These are phyloP conservation scores for Whitmania pigra DNA, from an alignment of 1,140 invertebrate species.

Conservation along the genomic window DNA sequence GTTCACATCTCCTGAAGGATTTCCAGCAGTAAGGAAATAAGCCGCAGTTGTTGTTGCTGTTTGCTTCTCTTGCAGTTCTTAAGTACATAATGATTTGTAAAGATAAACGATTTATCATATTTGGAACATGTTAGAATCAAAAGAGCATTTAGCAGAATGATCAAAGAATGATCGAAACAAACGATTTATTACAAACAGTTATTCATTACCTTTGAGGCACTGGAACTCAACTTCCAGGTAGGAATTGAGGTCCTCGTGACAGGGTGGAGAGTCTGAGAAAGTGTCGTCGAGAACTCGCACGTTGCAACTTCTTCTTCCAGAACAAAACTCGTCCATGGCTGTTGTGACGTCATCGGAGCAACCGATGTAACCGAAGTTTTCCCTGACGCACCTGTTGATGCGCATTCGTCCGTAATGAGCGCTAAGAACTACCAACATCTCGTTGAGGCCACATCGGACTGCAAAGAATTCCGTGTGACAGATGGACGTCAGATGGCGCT, in stretches of 20 bases:
- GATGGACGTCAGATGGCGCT: neutral
- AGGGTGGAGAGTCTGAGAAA: slow-evolving; percentile 13
- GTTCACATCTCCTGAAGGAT: too few species aligned
- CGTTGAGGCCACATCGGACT: slow-evolving; percentile 7
- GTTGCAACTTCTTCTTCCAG: slow-evolving; percentile 19
- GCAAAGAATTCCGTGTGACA: slow-evolving; percentile 13
- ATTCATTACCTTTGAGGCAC: slow-evolving; percentile 21
- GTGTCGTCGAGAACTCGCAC: slow-evolving; percentile 21
- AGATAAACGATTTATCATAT: too few species aligned
- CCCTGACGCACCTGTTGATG: slow-evolving; percentile 17
- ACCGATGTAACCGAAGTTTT: slow-evolving; percentile 24
- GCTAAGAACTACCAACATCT: neutral
- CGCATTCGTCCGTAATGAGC: slow-evolving; percentile 10
- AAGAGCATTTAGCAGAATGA: neutral
- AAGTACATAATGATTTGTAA: too few species aligned
- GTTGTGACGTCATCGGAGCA: slow-evolving; percentile 16
- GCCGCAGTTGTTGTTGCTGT: too few species aligned
- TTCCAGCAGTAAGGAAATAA: too few species aligned
- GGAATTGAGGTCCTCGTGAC: slow-evolving; percentile 23
- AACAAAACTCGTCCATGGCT: slow-evolving; percentile 17
- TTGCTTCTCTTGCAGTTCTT: too few species aligned
- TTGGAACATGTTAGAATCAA: too few species aligned
- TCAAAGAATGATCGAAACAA: neutral
- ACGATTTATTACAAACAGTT: neutral
- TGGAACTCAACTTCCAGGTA: slow-evolving; percentile 21